Evolutionary conservation across 2,888 invertebrate genomes (phyloP).

Genomic region (Brachyptera risi): DNA sequence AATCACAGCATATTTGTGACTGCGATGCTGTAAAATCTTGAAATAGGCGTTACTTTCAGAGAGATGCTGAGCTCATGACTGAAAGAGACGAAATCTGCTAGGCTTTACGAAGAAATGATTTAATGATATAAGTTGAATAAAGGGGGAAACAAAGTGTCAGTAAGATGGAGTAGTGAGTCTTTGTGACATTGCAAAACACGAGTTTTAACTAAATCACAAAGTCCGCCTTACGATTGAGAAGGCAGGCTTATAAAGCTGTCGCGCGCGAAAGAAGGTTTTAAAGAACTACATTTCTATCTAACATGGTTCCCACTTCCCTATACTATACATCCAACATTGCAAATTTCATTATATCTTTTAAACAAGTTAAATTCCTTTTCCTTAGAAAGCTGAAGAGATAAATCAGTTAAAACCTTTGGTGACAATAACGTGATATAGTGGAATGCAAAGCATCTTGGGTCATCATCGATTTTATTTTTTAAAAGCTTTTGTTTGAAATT

Average conservation of each 20-base stretch:
- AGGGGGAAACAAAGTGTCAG: constrained; percentile 2
- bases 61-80: too few relatives aligned
- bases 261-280: background rate
- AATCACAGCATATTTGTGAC: too few relatives aligned
- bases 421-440: background rate
- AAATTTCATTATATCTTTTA: constrained; percentile 2
- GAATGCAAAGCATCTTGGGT: constrained; percentile 9
- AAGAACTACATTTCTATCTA: background rate
- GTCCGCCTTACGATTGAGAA: constrained; percentile 1
- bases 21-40: too few relatives aligned
- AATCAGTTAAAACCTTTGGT: constrained; percentile 5
- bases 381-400: constrained; percentile 1
- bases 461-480: background rate
- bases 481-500: constrained; percentile 6
- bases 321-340: background rate
- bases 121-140: background rate
- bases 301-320: too few relatives aligned
- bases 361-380: background rate
- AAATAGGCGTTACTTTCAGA: too few relatives aligned
- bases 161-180: background rate
- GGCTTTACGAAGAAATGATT: background rate
- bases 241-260: background rate
- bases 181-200: constrained; percentile 4
- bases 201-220: constrained; percentile 2
- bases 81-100: too few relatives aligned